Evolutionary conservation across 1,140 invertebrate genomes (phyloP), one percentile per base, ranked within the genome.

Genomic region (Antheraea pernyi): DNA sequence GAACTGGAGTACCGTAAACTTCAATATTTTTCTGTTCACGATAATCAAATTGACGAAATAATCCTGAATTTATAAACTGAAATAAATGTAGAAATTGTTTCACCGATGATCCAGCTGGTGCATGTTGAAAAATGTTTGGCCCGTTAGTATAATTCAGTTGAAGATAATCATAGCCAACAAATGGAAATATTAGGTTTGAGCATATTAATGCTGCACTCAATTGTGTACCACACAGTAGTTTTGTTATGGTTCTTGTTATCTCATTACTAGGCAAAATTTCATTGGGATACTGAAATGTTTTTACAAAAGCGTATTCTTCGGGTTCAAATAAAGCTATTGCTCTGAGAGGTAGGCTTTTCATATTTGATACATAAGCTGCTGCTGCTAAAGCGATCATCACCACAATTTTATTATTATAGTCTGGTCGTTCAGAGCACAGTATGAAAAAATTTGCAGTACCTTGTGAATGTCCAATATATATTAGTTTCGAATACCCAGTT

Each of bases 321-420:
- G 19, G 18, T 3, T 8, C 16, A 19, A 46, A 65, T 18, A 9
- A 18, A 3, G 69, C 69, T 3, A 69, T 19, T 39, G 59, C 62
- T 58, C 83, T 83, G 0, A 94, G 80, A 3, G 93, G 65, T 9
- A 94, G 80, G 93, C 93, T 94, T 11, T 82, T 91, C 61, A 93
- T 80, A 65, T 94, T 79, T 3, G 82, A 84, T 19, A 95, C 89
- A 69, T 91, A 94, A 19, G 93, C 93, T 6, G 95, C 93, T 19
- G 95, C 95, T 3, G 93, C 94, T n/a, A 81, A 59, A 16, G 77
- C 72, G 0, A 79, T 67, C 77, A 77, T 77, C 4, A 71, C 59
- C 11, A 68, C 81, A 62, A 95, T 93, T 91, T 95, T 95, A n/a
- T 93, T 71, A 72, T 95, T 94, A 75, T 95, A 96, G 61, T 94